These are phyloP conservation scores for Pentamera pediparva DNA, from an alignment of 53 echinoderm and acorn worm genomes.

Conservation along the genomic window DNA sequence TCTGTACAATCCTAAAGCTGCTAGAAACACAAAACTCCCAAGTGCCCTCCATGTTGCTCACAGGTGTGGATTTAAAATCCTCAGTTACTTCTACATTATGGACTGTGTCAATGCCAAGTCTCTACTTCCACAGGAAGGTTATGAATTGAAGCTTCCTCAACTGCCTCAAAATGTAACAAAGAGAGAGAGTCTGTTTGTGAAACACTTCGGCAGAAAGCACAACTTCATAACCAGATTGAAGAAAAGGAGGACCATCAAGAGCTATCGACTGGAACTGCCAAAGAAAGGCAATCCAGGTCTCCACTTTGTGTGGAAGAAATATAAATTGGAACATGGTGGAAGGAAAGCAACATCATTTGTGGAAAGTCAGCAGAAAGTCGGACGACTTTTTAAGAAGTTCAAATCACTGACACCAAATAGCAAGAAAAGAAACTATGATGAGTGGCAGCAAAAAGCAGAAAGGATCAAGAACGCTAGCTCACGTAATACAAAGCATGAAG, in stretches of 20 bases:
- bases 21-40: background rate
- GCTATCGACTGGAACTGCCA: background rate
- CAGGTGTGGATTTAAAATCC: background rate
- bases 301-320: constrained; percentile 18
- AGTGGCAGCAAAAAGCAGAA: background rate
- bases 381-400: background rate
- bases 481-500: too few relatives aligned
- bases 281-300: constrained; percentile 6
- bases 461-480: too few relatives aligned
- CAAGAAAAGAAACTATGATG: background rate
- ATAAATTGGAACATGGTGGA: constrained; percentile 1
- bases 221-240: background rate
- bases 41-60: background rate
- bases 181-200: background rate
- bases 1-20: background rate
- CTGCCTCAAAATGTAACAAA: background rate
- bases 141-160: background rate
- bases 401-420: constrained; percentile 6
- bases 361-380: background rate
- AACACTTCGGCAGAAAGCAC: background rate
- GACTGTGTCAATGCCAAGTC: background rate
- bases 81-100: background rate
- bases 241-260: background rate
- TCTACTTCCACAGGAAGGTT: background rate
- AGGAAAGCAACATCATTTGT: background rate